Percentiles rank a stretch among this genome's conserved stretches.
These are phyloP conservation scores for Lycodopsis pacificus DNA, from an alignment of 2,797 vertebrate species.

Conservation along the genomic window DNA sequence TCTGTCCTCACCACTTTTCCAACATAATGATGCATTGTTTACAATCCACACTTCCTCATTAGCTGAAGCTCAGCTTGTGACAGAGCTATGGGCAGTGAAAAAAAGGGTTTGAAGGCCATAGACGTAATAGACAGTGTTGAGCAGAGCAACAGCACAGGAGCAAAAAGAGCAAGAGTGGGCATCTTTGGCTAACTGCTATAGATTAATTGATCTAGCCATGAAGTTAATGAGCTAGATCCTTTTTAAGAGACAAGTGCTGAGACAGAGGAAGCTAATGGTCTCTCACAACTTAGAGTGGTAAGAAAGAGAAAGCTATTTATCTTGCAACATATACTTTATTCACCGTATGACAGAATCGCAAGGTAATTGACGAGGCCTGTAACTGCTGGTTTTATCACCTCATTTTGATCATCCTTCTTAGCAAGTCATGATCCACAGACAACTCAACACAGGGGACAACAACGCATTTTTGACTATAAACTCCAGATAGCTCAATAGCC, in stretches of 20 bases:
- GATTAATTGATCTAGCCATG: conserved; percentile 84
- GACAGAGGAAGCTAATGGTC: conserved; percentile 79
- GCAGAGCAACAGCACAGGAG: conserved; percentile 50
- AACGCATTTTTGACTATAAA: neutral
- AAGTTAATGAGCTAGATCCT: conserved; percentile 83
- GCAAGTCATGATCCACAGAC: conserved; percentile 3
- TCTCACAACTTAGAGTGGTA: conserved; percentile 54
- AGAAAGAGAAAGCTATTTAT: conserved; percentile 62
- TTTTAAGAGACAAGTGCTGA: conserved; percentile 80
- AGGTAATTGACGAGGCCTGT: conserved; percentile 70
- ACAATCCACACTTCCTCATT: conserved; percentile 24
- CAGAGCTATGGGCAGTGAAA: conserved; percentile 13
- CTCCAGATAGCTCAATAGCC: neutral
- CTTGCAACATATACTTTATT: conserved; percentile 68
- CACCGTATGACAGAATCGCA: conserved; percentile 47
- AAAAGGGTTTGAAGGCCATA: conserved; percentile 24
- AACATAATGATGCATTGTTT: conserved; percentile 14
- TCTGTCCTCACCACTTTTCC: neutral
- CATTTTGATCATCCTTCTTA: conserved; percentile 43
- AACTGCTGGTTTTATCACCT: conserved; percentile 58
- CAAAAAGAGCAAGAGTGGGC: conserved; percentile 69
- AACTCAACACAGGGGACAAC: neutral
- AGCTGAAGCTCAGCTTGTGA: conserved; percentile 9
- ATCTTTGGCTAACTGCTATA: conserved; percentile 82
- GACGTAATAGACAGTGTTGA: conserved; percentile 50